Conservation (phyloP, 2,888 invertebrate genomes). For the Eustalomyia histrio region DNA sequence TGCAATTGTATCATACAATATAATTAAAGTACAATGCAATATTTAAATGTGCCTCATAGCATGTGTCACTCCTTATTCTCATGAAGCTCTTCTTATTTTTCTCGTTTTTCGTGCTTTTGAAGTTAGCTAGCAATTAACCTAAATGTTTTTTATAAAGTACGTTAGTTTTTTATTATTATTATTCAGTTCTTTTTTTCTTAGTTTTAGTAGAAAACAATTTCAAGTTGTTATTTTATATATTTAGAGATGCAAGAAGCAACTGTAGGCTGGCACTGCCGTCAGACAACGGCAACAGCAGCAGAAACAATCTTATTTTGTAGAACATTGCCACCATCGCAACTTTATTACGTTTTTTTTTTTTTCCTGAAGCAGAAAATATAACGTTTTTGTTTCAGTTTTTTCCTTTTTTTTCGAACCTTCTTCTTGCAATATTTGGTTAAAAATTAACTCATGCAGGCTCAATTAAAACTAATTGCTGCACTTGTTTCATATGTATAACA, state of each 20-base stretch:
- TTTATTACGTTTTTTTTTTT: slow-evolving; percentile 41
- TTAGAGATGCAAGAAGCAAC: background rate
- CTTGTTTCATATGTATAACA: slow-evolving; percentile 49
- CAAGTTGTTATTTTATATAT: slow-evolving; percentile 43
- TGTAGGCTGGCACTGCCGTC: background rate
- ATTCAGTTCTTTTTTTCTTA: slow-evolving; percentile 30
- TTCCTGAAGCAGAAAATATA: slow-evolving; percentile 59
- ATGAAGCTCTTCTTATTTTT: slow-evolving; percentile 19
- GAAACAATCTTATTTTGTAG: slow-evolving; percentile 46
- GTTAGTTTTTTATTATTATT: slow-evolving; percentile 20
- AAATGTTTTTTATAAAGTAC: slow-evolving; percentile 48
- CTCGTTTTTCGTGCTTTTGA: slow-evolving; percentile 44
- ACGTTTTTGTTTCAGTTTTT: slow-evolving; percentile 52
- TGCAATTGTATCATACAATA: no score
- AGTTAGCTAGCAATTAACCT: slow-evolving; percentile 63
- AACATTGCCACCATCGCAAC: slow-evolving; percentile 42
- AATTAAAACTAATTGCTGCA: slow-evolving; percentile 66
- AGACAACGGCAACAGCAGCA: slow-evolving; percentile 9
- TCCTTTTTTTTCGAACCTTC: slow-evolving; percentile 24
- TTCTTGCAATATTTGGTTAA: slow-evolving; percentile 53
- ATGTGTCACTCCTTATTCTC: slow-evolving; percentile 44
- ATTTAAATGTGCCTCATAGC: slow-evolving; percentile 53
- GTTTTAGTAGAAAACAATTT: slow-evolving; percentile 44
- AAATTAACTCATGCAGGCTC: slow-evolving; percentile 66
- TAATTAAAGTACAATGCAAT: background rate